These are phyloP conservation scores for Ochropacha duplaris DNA, from an alignment of 2,888 invertebrate species.

Conservation along the genomic window DNA sequence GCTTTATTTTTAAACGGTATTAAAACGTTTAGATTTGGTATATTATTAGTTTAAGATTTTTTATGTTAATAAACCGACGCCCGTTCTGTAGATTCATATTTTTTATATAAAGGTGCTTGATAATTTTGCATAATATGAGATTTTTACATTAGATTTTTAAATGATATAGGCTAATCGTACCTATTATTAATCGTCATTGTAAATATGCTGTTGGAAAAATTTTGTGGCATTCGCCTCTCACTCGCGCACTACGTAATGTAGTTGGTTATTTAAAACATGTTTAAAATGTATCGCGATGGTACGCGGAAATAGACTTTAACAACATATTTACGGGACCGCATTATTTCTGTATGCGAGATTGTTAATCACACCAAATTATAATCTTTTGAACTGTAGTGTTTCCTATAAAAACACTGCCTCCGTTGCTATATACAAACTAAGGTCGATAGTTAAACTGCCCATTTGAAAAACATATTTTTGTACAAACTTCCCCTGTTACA, in stretches of 20 bases:
- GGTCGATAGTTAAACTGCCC: neutral
- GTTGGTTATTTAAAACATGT: neutral
- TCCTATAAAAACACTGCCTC: neutral
- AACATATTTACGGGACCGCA: neutral
- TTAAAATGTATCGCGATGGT: neutral
- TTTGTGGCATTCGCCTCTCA: neutral
- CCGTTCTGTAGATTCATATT: slow-evolving; percentile 24
- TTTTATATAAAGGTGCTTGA: slow-evolving; percentile 52
- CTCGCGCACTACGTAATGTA: neutral
- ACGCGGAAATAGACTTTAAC: neutral
- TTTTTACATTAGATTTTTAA: slow-evolving; percentile 32
- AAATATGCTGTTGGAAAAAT: slow-evolving; percentile 25
- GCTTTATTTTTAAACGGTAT: slow-evolving; percentile 20
- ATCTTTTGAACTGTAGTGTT: neutral
- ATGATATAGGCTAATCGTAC: slow-evolving; percentile 4
- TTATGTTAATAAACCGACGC: neutral
- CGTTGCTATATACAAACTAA: neutral
- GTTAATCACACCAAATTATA: neutral
- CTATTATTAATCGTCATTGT: slow-evolving; percentile 18
- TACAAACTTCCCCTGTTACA: neutral
- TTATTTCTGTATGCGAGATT: neutral
- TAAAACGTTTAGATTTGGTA: slow-evolving; percentile 9
- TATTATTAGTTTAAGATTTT: slow-evolving; percentile 6
- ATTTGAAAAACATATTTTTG: neutral
- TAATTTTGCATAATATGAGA: slow-evolving; percentile 44